phyloP scores from a whole-genome alignment of 1,140 invertebrate genomes.

The Drosophila kurseongensis region DNA sequence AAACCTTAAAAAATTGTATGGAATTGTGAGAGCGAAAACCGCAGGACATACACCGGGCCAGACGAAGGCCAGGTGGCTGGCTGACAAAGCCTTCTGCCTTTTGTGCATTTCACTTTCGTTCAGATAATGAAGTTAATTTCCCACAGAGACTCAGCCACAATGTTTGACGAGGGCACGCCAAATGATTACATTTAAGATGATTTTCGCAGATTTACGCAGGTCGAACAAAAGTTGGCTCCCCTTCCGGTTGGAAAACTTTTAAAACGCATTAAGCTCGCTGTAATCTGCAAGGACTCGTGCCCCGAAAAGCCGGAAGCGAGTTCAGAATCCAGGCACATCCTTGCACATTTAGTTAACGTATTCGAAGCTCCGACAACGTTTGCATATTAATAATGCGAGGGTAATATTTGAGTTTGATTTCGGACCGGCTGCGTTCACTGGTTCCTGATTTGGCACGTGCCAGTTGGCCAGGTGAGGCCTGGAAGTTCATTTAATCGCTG shows the following conservation, averaged over 20 bases:
- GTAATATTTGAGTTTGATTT: constrained; percentile 52
- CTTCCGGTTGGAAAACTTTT: constrained; percentile 51
- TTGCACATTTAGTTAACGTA: constrained; percentile 65
- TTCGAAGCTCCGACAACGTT: constrained; percentile 53
- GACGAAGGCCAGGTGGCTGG: neutral
- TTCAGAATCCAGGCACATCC: constrained; percentile 11
- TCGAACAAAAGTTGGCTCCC: constrained; percentile 43
- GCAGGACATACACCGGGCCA: constrained; percentile 15
- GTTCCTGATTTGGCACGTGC: constrained; percentile 49
- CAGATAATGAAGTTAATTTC: constrained; percentile 78
- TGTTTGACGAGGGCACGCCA: constrained; percentile 8
- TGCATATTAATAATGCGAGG: constrained; percentile 71
- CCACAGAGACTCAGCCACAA: constrained; percentile 26
- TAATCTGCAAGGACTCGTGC: constrained; percentile 51
- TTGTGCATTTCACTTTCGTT: constrained; percentile 60
- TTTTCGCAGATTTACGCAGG: constrained; percentile 63
- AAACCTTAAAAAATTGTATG: constrained; percentile 48
- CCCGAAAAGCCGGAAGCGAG: constrained; percentile 27
- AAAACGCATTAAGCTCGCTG: constrained; percentile 71
- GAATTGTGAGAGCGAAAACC: constrained; percentile 58
- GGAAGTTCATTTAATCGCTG: constrained; percentile 52
- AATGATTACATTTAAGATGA: constrained; percentile 68
- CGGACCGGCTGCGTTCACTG: constrained; percentile 25
- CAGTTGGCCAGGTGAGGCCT: constrained; percentile 23
- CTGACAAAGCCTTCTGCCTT: constrained; percentile 17